phyloP scores from a whole-genome alignment of 1,140 invertebrate genomes.

The Orius laevigatus region DNA sequence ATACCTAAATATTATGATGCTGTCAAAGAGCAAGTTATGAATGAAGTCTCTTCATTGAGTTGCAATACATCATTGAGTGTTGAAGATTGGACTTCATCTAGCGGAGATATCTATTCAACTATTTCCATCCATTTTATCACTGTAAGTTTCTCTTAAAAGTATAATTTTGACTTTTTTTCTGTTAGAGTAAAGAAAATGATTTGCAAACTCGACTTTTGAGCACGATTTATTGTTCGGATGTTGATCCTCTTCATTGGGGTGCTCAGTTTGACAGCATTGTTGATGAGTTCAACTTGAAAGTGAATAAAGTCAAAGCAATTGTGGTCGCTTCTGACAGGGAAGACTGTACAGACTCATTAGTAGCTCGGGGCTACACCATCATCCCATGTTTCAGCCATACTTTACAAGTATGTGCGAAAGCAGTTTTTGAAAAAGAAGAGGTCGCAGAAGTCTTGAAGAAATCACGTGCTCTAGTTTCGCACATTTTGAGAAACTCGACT shows the following conservation, averaged over 20 bases:
- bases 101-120: conserved; percentile 29
- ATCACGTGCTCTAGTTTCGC: conserved; percentile 30
- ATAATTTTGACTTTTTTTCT: conserved; percentile 25
- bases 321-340: conserved; percentile 27
- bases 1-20: conserved; percentile 33
- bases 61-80: conserved; percentile 30
- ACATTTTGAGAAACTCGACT: conserved; percentile 26
- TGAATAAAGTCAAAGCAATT: conserved; percentile 30
- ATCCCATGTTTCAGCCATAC: conserved; percentile 33
- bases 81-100: conserved; percentile 34
- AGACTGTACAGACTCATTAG: conserved; percentile 27
- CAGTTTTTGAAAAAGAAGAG: conserved; percentile 29
- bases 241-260: conserved; percentile 26
- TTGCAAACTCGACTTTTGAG: conserved; percentile 19
- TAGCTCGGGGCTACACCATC: conserved; percentile 25
- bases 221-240: conserved; percentile 18
- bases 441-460: conserved; percentile 28
- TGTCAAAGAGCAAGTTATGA: conserved; percentile 27
- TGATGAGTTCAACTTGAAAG: conserved; percentile 29
- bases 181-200: conserved; percentile 15
- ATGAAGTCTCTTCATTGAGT: conserved; percentile 23
- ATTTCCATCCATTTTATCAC: conserved; percentile 32
- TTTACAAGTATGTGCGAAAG: conserved; percentile 31
- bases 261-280: conserved; percentile 27
- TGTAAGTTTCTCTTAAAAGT: conserved; percentile 15